Conservation (phyloP, 2,888 invertebrate species). For the Harpagoxenus sublaevis region DNA sequence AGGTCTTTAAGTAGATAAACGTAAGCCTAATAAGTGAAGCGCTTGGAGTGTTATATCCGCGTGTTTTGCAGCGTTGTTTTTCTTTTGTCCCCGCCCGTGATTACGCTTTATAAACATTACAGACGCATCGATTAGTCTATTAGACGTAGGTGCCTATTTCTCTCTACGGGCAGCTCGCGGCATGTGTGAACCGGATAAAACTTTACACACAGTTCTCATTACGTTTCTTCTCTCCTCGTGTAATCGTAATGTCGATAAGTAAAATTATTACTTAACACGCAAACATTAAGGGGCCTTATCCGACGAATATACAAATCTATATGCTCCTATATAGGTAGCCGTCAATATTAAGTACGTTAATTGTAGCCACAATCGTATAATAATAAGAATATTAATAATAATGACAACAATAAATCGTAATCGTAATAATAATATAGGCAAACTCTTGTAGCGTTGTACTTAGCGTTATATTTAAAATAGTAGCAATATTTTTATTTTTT, state of each 20-base stretch:
- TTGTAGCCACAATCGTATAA: constrained; percentile 71
- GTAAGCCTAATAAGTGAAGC: constrained; percentile 71
- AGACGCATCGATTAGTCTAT: constrained; percentile 67
- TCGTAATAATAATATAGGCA: constrained; percentile 79
- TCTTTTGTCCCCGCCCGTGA: constrained; percentile 63
- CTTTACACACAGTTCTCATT: constrained; percentile 75
- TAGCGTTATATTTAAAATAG: constrained; percentile 86
- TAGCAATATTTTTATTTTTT: constrained; percentile 75
- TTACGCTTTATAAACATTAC: constrained; percentile 67
- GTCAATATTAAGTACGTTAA: constrained; percentile 77
- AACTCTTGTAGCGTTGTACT: constrained; percentile 84
- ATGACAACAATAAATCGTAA: constrained; percentile 75
- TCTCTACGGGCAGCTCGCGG: constrained; percentile 73
- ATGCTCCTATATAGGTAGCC: constrained; percentile 72
- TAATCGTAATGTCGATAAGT: constrained; percentile 69
- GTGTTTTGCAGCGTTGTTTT: constrained; percentile 33
- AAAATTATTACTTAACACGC: constrained; percentile 71
- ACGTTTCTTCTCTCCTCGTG: constrained; percentile 23
- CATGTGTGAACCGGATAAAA: constrained; percentile 76
- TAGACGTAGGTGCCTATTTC: constrained; percentile 56
- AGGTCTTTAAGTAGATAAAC: constrained; percentile 44
- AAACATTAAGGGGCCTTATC: constrained; percentile 81
- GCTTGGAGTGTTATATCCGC: constrained; percentile 63
- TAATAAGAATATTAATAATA: constrained; percentile 72
- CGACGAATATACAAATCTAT: constrained; percentile 85